Evolutionary conservation across 2,797 vertebrate species (phyloP).

Genomic region (Catostomus latipinnis): DNA sequence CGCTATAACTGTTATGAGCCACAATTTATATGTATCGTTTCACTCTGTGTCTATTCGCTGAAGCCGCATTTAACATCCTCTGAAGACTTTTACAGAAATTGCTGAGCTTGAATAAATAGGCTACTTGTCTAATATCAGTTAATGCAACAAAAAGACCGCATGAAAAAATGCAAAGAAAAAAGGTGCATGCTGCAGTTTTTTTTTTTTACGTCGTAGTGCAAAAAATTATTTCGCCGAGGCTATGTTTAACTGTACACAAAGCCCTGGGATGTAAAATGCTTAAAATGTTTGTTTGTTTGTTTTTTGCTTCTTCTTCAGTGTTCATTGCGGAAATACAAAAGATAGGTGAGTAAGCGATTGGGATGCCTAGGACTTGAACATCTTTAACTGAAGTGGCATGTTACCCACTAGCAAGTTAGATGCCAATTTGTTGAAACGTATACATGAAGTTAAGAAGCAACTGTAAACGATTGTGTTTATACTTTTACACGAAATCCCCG

Average conservation of each 20-base stretch:
- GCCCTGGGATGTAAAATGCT: too few relatives aligned
- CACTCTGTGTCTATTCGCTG: background rate
- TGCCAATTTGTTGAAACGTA: background rate
- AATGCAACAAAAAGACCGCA: too few relatives aligned
- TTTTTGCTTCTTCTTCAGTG: too few relatives aligned
- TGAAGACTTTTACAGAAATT: background rate
- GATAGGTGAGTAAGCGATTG: too few relatives aligned
- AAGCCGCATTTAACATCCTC: background rate
- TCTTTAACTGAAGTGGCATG: background rate
- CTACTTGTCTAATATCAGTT: too few relatives aligned
- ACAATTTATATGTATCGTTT: background rate
- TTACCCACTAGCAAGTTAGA: background rate
- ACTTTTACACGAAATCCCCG: background rate
- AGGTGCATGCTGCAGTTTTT: too few relatives aligned
- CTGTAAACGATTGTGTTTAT: background rate
- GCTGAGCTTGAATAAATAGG: background rate
- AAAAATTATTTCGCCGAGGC: too few relatives aligned
- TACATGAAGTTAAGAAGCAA: background rate
- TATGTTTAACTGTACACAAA: too few relatives aligned
- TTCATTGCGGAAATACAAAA: too few relatives aligned
- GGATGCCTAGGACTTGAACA: background rate
- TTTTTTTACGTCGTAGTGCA: too few relatives aligned
- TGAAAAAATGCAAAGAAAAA: too few relatives aligned
- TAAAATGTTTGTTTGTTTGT: too few relatives aligned
- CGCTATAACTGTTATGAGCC: background rate